Evolutionary conservation across 2,888 invertebrate species (phyloP), one percentile per base, ranked within the genome.

Genomic region (Microchrysa polita): DNA sequence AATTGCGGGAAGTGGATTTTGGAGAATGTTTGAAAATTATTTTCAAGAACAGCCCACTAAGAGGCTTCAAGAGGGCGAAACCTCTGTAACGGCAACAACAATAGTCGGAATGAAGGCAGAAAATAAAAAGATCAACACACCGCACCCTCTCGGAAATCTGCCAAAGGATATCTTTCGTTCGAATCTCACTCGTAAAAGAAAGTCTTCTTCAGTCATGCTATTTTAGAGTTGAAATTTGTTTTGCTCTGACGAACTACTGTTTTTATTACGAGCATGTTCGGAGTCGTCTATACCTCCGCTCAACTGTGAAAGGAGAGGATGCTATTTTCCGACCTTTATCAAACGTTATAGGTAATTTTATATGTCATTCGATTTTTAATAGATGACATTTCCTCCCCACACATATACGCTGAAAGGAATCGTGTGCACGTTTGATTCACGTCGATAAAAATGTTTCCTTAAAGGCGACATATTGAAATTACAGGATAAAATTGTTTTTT

Each of bases 11-110:
- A 69, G 57, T 57, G 57, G 40, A 40, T 69, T 40, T 57, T 55
- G 69, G 55, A n/a, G 40, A 69, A 69, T 69, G 69, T 57, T 53
- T 55, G 57, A 40, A 69, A 69, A 69, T 69, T 69, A 69, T 69
- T 69, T 69, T 55, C 10, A 34, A 27, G 34, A 67, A 44, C 53
- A 53, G 53, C 22, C n/a, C 48, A 22, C 60, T 18, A 10, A 42
- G 65, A 18, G 44, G 44, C 65, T 65, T 53, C 27, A 23, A 40
- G 69, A 22, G 23, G 18, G 55, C 7, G 12, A 34, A 52, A 55
- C 18, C 40, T n/a, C n/a, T n/a, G n/a, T n/a, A 40, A 14, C 4
- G 27, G 27, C 7, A 34, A 34, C 7, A 34, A 34, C 27, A 34
- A 7, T 34, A n/a, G n/a, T n/a, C n/a, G n/a, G n/a, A n/a, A n/a